phyloP scores from a whole-genome alignment of 2,113 vertebrate species.

The Narcine bancroftii region DNA sequence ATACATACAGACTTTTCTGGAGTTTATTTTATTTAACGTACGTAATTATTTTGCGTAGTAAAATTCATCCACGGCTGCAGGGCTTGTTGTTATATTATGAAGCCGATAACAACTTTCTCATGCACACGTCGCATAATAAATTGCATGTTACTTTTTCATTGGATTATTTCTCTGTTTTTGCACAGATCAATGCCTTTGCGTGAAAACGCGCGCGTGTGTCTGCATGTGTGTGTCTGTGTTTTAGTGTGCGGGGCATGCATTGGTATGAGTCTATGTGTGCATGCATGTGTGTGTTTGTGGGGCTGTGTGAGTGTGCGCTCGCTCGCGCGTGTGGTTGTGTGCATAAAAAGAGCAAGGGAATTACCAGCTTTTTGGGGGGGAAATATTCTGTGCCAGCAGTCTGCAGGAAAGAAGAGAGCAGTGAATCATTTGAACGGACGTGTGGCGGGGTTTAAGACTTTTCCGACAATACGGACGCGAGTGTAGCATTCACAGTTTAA shows the following conservation, averaged over 20 bases:
- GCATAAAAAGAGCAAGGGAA: not conserved
- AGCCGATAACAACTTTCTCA: not conserved
- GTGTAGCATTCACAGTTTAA: not conserved
- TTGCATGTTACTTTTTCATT: slow-evolving; percentile 26
- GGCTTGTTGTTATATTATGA: not conserved
- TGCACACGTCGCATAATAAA: slow-evolving; percentile 5
- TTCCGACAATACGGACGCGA: not conserved
- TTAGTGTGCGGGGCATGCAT: not conserved
- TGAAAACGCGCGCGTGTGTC: not conserved
- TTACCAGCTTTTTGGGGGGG: not conserved
- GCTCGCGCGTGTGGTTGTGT: not conserved
- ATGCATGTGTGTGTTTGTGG: not conserved
- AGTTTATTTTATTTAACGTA: not conserved
- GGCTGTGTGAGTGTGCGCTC: not conserved
- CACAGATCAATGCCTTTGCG: slow-evolving; percentile 18
- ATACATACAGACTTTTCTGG: not conserved
- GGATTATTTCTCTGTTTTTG: slow-evolving; percentile 9
- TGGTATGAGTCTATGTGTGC: not conserved
- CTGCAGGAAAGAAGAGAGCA: not conserved
- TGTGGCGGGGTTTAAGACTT: not conserved
- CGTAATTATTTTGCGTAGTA: not conserved
- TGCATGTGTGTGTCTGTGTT: not conserved
- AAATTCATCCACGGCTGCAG: not conserved
- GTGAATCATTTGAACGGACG: too few relatives aligned
- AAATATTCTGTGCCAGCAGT: not conserved